phyloP scores from a whole-genome alignment of 2,113 vertebrate genomes.

The Paramisgurnus dabryanus region DNA sequence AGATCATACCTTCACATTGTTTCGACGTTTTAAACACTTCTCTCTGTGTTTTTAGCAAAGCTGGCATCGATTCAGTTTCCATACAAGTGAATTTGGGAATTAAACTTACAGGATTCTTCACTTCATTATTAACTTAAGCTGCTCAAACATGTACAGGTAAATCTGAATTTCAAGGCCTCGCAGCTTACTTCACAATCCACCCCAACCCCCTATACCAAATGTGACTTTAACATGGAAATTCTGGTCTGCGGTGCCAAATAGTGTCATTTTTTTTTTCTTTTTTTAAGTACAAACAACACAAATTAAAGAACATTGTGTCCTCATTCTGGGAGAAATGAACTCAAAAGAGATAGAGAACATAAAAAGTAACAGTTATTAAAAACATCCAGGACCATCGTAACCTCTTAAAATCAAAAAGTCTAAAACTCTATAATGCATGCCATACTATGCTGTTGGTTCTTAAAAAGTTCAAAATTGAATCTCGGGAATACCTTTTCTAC shows the following conservation, averaged over 20 bases:
- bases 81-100: neutral
- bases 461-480: constrained; percentile 55
- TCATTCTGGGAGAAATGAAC: constrained; percentile 64
- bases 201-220: constrained; percentile 1
- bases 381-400: constrained; percentile 75
- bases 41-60: constrained; percentile 59
- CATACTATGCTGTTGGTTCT: constrained; percentile 67
- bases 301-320: constrained; percentile 75
- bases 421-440: constrained; percentile 76
- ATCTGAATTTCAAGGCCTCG: constrained; percentile 19
- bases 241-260: constrained; percentile 71
- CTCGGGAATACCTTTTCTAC: constrained; percentile 57
- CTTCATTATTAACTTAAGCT: constrained; percentile 16
- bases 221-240: constrained; percentile 66
- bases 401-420: constrained; percentile 67
- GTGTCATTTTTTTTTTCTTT: constrained; percentile 37
- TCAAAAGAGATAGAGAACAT: constrained; percentile 69
- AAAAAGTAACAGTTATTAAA: constrained; percentile 73
- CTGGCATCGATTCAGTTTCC: neutral
- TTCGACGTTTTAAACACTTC: constrained; percentile 51
- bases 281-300: constrained; percentile 75
- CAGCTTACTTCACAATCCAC: too few relatives aligned
- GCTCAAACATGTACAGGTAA: constrained; percentile 13
- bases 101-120: neutral
- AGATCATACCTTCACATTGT: constrained; percentile 69